phyloP scores from a whole-genome alignment of 1,140 invertebrate genomes.

The Meteorus sp. region DNA sequence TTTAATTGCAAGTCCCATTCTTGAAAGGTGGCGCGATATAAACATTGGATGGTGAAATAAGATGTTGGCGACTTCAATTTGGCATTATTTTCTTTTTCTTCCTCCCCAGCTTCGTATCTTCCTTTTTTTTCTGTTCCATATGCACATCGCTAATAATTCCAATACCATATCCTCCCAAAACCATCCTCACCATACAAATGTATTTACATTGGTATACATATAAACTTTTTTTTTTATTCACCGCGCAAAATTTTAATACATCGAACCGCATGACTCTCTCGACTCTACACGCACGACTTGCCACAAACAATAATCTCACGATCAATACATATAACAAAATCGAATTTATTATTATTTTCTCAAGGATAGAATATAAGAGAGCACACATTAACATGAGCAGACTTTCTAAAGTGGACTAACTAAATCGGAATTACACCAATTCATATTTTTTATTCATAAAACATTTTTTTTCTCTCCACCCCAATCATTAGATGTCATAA shows the following conservation, averaged over 20 bases:
- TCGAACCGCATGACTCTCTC: background rate
- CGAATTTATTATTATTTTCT: constrained; percentile 15
- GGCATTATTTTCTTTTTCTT: too few species aligned
- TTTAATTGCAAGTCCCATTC: constrained; percentile 20
- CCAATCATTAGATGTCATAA: background rate
- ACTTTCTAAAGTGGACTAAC: constrained; percentile 18
- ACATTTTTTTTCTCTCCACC: background rate
- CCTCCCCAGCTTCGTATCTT: too few species aligned
- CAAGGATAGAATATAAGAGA: background rate
- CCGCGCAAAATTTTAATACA: constrained; percentile 16
- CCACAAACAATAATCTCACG: constrained; percentile 22
- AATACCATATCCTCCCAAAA: too few species aligned
- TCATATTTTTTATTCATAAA: too few species aligned
- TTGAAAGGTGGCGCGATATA: background rate
- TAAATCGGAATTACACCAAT: constrained; percentile 14
- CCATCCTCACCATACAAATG: too few species aligned
- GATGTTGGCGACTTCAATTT: too few species aligned
- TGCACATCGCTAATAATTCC: too few species aligned
- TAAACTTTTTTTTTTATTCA: too few species aligned
- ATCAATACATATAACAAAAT: background rate
- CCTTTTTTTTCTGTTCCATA: too few species aligned
- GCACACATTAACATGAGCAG: background rate
- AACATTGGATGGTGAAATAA: too few species aligned
- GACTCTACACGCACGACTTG: constrained; percentile 23
- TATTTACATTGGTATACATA: too few species aligned